phyloP scores from a whole-genome alignment of 2,888 invertebrate species.

The Zootermopsis nevadensis region DNA sequence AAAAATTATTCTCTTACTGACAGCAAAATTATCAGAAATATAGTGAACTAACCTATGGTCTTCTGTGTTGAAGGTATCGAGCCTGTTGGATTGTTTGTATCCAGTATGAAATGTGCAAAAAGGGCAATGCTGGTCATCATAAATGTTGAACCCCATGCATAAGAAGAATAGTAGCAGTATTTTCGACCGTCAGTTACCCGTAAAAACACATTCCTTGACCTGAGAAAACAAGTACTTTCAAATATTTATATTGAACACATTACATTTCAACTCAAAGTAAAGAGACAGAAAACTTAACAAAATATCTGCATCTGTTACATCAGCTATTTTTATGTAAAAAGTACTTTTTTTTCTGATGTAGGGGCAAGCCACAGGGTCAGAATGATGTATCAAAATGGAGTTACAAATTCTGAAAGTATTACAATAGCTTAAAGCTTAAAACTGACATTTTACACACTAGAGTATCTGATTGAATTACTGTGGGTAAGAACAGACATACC shows the following conservation, averaged over 20 bases:
- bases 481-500: constrained; percentile 64
- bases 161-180: constrained; percentile 87
- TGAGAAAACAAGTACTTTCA: constrained; percentile 59
- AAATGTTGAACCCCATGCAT: constrained; percentile 81
- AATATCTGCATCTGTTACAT: too few relatives aligned
- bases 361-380: too few relatives aligned
- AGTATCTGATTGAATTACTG: too few relatives aligned
- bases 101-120: constrained; percentile 84
- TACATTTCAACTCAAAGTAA: not conserved
- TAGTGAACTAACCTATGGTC: constrained; percentile 71
- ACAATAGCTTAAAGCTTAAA: too few relatives aligned
- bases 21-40: too few relatives aligned
- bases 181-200: constrained; percentile 87
- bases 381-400: not conserved
- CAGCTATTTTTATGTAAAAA: too few relatives aligned
- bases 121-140: constrained; percentile 79
- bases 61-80: constrained; percentile 71
- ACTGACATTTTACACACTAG: too few relatives aligned
- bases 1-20: too few relatives aligned
- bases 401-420: too few relatives aligned
- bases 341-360: too few relatives aligned
- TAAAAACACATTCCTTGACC: constrained; percentile 85
- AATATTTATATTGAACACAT: not conserved
- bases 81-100: constrained; percentile 62
- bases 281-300: not conserved